Evolutionary conservation across 1,140 invertebrate genomes (phyloP), one percentile per base, ranked within the genome.

Genomic region (Adoxophyes honmai): DNA sequence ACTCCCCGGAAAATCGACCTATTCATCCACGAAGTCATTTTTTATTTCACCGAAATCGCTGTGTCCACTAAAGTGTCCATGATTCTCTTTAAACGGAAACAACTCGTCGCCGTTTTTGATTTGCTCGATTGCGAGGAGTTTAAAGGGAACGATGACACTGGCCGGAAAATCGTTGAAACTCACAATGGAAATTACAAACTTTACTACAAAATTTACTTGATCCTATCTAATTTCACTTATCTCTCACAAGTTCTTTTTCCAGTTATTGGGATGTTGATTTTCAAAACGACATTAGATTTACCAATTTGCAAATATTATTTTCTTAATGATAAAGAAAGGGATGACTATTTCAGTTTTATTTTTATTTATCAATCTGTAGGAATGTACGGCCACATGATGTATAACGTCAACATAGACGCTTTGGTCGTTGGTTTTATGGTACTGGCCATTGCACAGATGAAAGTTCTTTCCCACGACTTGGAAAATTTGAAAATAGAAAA

Each of bases 261-360:
- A 18, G 48, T 81, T 55, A 55, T 77, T 13, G 34, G 60, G 13
- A 0, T 61, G 77, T 61, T 74, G 68, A 34, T 64, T 67, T 34
- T 55, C 60, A 13, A 53, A 11, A 34, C 10, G 10, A 0, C 56
- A 4, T 42, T 74, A 16, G 65, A 80, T 38, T 59, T 86, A 44
- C 82, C 81, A 11, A 64, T 86, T 44, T 78, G 73, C 55, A 76
- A 75, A 61, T 86, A 82, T 64, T 82, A 79, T 66, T 86, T 84
- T 60, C 62, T 86, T 21, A 66, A 58, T n/a, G 61, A 72, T 3
- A 54, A 74, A 37, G 13, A 55, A 3, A 42, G 73, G 21, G 14
- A 65, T 18, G 55, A 56, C 5, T 76, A 79, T 68, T 86, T 76
- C 57, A n/a, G 59, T 9, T 69, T 62, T 18, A 76, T 53, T 59